phyloP scores from a whole-genome alignment of 2,113 vertebrate genomes.

The Gymnobelideus leadbeateri region DNA sequence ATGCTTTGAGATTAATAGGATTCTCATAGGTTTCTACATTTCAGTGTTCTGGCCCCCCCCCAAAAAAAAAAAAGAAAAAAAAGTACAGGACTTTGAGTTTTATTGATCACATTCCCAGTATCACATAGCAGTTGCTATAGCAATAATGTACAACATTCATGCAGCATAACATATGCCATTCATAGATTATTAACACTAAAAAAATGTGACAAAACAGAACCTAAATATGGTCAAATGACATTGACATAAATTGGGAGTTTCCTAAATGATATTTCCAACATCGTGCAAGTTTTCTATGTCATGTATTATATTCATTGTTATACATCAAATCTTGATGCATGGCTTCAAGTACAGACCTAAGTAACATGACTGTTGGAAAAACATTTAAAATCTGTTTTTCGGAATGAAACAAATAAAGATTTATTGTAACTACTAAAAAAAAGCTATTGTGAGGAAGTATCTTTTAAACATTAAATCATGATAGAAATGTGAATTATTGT shows the following conservation, averaged over 20 bases:
- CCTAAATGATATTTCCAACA: no score
- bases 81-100: background rate
- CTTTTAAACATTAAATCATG: background rate
- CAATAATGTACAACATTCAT: constrained; percentile 23
- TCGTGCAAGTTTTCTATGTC: background rate
- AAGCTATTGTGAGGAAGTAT: background rate
- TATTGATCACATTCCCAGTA: constrained; percentile 7
- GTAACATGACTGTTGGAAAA: background rate
- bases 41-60: background rate
- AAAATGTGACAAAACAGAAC: constrained; percentile 30
- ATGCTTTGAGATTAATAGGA: background rate
- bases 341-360: background rate
- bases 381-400: background rate
- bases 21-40: no score
- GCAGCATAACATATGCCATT: constrained; percentile 33
- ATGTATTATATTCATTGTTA: background rate
- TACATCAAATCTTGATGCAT: no score
- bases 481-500: background rate
- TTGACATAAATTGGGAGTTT: no score
- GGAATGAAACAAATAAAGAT: background rate
- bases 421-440: background rate
- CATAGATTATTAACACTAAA: constrained; percentile 34
- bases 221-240: background rate
- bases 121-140: constrained; percentile 47
- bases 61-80: no score